These are phyloP conservation scores for Motacilla tschutschensis DNA, from an alignment of 2,113 vertebrate species.

Conservation along the genomic window DNA sequence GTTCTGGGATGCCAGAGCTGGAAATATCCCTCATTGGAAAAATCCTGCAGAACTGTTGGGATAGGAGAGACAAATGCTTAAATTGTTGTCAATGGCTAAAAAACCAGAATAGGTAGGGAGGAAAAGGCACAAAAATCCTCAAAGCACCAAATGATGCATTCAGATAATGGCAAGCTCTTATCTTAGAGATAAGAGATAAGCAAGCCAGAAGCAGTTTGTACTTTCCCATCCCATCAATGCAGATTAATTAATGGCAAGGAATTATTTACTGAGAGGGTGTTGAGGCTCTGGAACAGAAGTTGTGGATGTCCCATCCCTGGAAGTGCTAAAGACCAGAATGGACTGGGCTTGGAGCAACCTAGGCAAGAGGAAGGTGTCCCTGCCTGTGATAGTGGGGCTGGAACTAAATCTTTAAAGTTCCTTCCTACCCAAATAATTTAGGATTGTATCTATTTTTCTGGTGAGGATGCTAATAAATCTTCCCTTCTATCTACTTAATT, in stretches of 20 bases:
- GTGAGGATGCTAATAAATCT: neutral
- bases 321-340: neutral
- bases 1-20: neutral
- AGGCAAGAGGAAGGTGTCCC: neutral
- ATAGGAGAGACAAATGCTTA: neutral
- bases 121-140: neutral
- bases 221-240: neutral
- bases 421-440: neutral
- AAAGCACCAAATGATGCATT: neutral
- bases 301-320: neutral
- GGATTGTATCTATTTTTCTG: neutral
- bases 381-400: neutral
- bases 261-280: neutral
- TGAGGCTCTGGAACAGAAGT: neutral
- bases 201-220: neutral
- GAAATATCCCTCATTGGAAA: neutral
- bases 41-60: neutral
- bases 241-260: neutral
- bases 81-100: neutral
- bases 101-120: accelerated
- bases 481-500: neutral
- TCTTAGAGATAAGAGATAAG: neutral
- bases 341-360: neutral
- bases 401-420: neutral
- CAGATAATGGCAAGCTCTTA: neutral